Evolutionary conservation across 2,113 vertebrate species (phyloP), one percentile per base, ranked within the genome.

Genomic region (Oryzias melastigma): DNA sequence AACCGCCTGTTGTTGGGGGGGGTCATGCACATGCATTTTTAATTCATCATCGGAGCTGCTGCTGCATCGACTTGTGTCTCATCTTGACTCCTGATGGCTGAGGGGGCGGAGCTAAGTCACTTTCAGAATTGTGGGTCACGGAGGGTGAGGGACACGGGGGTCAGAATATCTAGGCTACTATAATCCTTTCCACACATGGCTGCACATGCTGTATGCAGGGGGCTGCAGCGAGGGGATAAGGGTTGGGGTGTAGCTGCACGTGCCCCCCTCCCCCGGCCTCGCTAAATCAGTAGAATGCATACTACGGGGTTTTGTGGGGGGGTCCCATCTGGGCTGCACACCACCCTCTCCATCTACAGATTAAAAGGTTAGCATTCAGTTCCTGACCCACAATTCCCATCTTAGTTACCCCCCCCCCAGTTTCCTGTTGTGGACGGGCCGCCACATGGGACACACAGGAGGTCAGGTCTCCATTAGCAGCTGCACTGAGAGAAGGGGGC

Each of bases 381-480:
- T 53, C 46, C 64, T 85, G 80, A 85, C 84, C 84, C 83, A 87
- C 81, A 81, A 85, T 84, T 65, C 51, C 69, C 73, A 25, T 35
- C 66, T 47, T 52, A 20, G 18, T 63, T 56, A 52, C 44, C 45
- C 3, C 64, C 48, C 62, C 56, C 70, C 49, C 17, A 18, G 66
- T 85, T 86, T 80, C 65, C 62, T 83, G 44, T 22, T 65, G 45
- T 24, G 61, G 71, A 73, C 76, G 71, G 71, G 70, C 78, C 20
- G 77, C 71, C 84, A 62, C 81, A 44, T 56, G 85, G 77, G 83
- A 78, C 41, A 71, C 67, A 58, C 55, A 18, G 15, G 62, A 85
- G 74, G 83, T 73, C 80, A 86, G 87, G 85, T 86, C 80, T 89
- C 86, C 85, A 89, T 92, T 89, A 89, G 80, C 58, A 14, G 58